Evolutionary conservation across 37 sponge, comb jelly and placozoan genomes (phyloP), one percentile per base, ranked within the genome.

Genomic region (Mnemiopsis leidyi): DNA sequence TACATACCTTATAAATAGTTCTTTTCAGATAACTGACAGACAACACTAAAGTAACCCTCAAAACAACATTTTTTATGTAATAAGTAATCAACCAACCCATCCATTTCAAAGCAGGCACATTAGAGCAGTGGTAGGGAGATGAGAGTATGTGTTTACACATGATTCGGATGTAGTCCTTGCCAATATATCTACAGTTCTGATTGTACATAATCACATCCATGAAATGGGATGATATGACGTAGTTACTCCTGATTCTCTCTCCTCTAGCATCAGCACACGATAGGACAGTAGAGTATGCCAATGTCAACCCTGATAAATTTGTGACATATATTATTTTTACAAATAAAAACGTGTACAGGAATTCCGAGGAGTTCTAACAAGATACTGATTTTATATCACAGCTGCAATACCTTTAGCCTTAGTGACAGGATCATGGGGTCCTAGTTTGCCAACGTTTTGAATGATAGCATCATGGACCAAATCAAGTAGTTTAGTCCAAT

Each of bases 391-490:
- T 67, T 20, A 67, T 20, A 67, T 13, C 68, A 67, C 18, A 48
- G 61, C 61, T 48, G 73, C 20, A 23, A 71, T n/a, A 85, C 90
- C 90, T 39, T 85, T 85, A 39, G 61, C 40, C 35, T 85, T 85
- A 40, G 39, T 36, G n/a, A 26, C 23, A 38, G 39, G 90, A 25
- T 85, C 90, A 0, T 23, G 18, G 16, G 40, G 26, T 1, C 61
- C 30, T n/a, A 85, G 61, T 28, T 85, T 85, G n/a, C 38, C 40
- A 18, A 85, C 61, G 39, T 40, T 38, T 28, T 40, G 7, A 3
- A 85, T n/a, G 0, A 39, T 33, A 40, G 90, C 90, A 1, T 85
- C 90, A 39, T 85, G 90, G 26, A 85, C 90, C 90, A 39, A 85
- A 26, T 37, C 61, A 23, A 85, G 90, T n/a, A 85, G 30, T 5